Base-by-base conservation (phyloP, 2,797 vertebrate genomes). In the Kryptopterus vitreolus region DNA sequence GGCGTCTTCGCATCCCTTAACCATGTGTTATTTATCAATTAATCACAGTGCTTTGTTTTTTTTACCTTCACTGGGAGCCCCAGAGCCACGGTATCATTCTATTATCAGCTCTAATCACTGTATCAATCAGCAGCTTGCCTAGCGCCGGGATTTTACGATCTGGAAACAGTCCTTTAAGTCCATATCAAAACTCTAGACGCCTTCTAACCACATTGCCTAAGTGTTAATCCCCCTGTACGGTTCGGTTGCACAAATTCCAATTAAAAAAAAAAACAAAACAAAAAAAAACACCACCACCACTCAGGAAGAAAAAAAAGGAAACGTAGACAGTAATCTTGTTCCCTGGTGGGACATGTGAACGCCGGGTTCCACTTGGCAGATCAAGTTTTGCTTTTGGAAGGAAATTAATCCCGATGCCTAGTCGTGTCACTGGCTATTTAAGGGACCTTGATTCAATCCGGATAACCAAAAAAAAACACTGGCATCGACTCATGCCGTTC, bases 141-240 rank as follows among this genome's bases (percentile, higher is more conserved):
- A 71, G 38, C 20, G 48, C 22, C 24, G n/a, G 63, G 78, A 69
- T 78, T 92, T 93, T 90, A 92, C 90, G 89, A 90, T 84, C 88
- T 92, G 91, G 65, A 74, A 85, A 89, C 86, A 77, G 82, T 77
- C 20, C 79, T 74, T 53, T 83, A 86, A 89, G 85, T 86, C 84
- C 83, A 65, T 73, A 81, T 85, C 81, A 86, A 83, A 88, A 78
- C 84, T 76, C 68, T 52, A 78, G 80, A 85, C 88, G 79, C 82
- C 77, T 82, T 73, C 35, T 65, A 59, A 72, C 77, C 78, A 81
- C 73, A 53, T 78, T 72, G 63, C 26, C 16, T 33, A 87, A 87
- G 89, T 88, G 88, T 86, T 90, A 90, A 92, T 91, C 89, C 79
- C 76, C 24, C 78, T 22, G 6, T 57, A 84, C 83, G 82, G 90